Base-by-base conservation (phyloP, 53 echinoderm and acorn worm genomes). In the Actinopyga echinites region DNA sequence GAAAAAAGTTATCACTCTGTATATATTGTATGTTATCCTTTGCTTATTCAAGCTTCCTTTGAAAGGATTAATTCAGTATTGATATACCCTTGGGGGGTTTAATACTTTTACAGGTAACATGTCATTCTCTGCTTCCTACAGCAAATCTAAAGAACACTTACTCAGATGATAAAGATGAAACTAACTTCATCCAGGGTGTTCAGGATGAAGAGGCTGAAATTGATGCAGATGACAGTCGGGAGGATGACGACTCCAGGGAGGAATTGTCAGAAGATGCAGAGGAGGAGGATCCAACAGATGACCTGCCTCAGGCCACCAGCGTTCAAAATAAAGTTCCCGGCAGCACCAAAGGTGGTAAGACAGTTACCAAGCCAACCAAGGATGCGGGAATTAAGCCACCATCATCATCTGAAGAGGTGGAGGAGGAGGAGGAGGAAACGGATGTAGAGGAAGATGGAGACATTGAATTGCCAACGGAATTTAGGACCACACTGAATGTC, bases 391-490 rank as follows among this genome's bases (percentile, higher is more conserved):
- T 23, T 19, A 24, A 75, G 6, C 23, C 30, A 19, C 19, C 55
- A 31, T 29, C 28, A 0, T 26, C 28, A 29, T 62, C 63, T 21
- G 8, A 6, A 8, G 74, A 62, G 4, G 74, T 1, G 0, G 86
- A 86, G 13, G 66, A 26, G 2, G 53, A 31, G 10, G 80, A 82
- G 20, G 64, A 53, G 30, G 52, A 79, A 4, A 78, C 61, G 29
- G 85, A 43, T 24, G 84, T 79, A 1, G 73, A 80, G 0, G 80
- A 69, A 3, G 65, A 86, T 2, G 60, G 78, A 34, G 84, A 84
- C 30, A 56, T 38, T 2, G 89, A 86, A 60, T 62, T 53, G 4
- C 65, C 84, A 6, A 58, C 64, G 21, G 64, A 57, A 45, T 64
- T 75, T 8, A 57, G 63, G 64, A 83, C 88, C 6, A 84, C 78